Evolutionary conservation across 2,797 vertebrate genomes (phyloP).

Genomic region (Pipistrellus nathusii): DNA sequence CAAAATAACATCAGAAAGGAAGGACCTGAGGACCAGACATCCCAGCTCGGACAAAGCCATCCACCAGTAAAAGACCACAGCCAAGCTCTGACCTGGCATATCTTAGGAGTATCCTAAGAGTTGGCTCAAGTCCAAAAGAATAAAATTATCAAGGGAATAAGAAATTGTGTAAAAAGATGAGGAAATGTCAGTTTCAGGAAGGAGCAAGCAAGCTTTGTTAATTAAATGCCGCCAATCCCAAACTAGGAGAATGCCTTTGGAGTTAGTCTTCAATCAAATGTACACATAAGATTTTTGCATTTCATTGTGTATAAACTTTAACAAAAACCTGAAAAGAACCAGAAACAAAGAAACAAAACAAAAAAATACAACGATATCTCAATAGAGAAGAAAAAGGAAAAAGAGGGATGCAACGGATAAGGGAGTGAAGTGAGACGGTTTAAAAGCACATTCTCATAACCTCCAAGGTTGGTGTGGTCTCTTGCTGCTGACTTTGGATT

Average conservation of each 20-base stretch:
- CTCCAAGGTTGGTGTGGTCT: background rate
- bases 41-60: background rate
- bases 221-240: conserved; percentile 9
- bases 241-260: background rate
- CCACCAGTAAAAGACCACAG: background rate
- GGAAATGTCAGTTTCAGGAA: background rate
- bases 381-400: conserved; percentile 27
- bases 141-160: conserved; percentile 59
- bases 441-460: background rate
- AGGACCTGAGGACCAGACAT: background rate
- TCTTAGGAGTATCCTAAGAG: conserved; percentile 23
- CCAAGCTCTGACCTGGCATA: background rate
- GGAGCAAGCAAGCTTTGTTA: background rate
- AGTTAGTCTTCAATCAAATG: conserved; percentile 17
- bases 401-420: background rate
- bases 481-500: background rate
- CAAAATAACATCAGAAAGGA: background rate
- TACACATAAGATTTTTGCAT: background rate
- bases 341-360: background rate
- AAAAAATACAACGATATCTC: background rate
- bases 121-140: conserved; percentile 42
- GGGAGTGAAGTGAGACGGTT: background rate
- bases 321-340: conserved; percentile 5
- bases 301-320: background rate
- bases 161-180: conserved; percentile 20